A percentile compares a stretch with the other conserved stretches of the same genome.
Evolutionary conservation across 1,140 invertebrate genomes (phyloP).

Genomic region (Drosophila sproati): DNA sequence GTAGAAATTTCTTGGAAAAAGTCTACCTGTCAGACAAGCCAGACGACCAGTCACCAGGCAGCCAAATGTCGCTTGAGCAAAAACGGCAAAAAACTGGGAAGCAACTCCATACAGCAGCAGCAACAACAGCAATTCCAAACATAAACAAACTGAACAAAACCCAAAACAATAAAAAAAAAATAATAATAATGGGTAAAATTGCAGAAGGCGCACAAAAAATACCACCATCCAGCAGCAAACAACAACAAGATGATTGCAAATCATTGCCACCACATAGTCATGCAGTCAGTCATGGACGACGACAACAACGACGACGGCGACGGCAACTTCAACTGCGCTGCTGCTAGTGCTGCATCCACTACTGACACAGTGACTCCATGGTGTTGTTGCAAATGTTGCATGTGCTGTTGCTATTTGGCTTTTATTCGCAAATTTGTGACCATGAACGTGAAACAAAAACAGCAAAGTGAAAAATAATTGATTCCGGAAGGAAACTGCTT

Average conservation of each 20-base stretch:
- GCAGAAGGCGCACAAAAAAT: constrained; percentile 22
- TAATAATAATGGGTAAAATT: constrained; percentile 19
- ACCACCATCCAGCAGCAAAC: constrained; percentile 14
- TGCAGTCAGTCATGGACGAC: constrained; percentile 43
- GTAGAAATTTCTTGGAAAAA: constrained; percentile 76
- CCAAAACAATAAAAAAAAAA: constrained; percentile 2
- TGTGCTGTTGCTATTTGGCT: constrained; percentile 20
- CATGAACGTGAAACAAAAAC: constrained; percentile 73
- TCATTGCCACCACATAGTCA: constrained; percentile 29
- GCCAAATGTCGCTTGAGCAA: constrained; percentile 55
- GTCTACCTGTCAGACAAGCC: constrained; percentile 34
- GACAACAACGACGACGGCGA: not conserved
- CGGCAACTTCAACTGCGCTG: not conserved
- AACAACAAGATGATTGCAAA: constrained; percentile 33
- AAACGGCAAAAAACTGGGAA: constrained; percentile 56
- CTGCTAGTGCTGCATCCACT: constrained; percentile 26
- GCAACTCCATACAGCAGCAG: constrained; percentile 11
- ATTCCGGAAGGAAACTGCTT: constrained; percentile 80
- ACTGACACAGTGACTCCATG: constrained; percentile 56
- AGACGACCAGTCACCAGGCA: constrained; percentile 9
- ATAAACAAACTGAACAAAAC: constrained; percentile 16
- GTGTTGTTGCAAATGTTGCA: constrained; percentile 41
- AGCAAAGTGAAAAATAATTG: constrained; percentile 79
- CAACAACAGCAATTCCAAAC: constrained; percentile 12
- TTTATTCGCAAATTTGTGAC: constrained; percentile 59